Conservation (phyloP, 2,797 vertebrate species). For the Thamnophis elegans region DNA sequence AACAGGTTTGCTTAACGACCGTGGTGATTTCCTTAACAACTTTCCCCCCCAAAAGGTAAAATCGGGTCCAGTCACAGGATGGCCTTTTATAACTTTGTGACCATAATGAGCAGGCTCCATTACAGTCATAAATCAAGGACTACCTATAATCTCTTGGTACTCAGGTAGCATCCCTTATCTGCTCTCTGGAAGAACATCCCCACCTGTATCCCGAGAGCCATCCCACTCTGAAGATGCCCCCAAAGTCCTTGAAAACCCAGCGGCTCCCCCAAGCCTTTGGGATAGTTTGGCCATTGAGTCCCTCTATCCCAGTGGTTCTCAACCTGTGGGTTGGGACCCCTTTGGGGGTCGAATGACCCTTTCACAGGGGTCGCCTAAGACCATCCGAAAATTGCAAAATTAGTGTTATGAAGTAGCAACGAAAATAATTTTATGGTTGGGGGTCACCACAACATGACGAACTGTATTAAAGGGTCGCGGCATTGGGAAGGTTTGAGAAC, state of each 20-base stretch:
- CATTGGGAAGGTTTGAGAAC: too few species aligned
- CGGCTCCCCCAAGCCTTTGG: background rate
- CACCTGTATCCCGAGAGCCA: background rate
- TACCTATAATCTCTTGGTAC: background rate
- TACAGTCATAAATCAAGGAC: background rate
- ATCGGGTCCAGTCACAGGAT: background rate
- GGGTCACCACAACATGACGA: too few species aligned
- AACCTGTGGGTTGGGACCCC: too few species aligned
- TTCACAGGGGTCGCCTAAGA: too few species aligned
- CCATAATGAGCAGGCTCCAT: background rate
- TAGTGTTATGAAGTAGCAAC: too few species aligned
- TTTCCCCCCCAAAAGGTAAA: background rate
- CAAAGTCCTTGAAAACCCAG: background rate
- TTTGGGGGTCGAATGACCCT: too few species aligned
- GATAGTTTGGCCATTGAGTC: background rate
- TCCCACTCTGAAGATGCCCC: background rate
- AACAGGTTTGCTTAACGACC: background rate
- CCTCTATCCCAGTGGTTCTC: too few species aligned
- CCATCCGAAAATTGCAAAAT: too few species aligned
- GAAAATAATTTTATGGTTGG: too few species aligned
- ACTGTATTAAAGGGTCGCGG: too few species aligned
- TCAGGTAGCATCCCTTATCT: background rate
- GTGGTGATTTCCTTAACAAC: background rate
- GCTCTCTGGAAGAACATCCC: background rate
- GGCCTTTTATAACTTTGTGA: background rate